Base-by-base conservation (phyloP, 2,888 invertebrate genomes). In the Melipona bicolor region DNA sequence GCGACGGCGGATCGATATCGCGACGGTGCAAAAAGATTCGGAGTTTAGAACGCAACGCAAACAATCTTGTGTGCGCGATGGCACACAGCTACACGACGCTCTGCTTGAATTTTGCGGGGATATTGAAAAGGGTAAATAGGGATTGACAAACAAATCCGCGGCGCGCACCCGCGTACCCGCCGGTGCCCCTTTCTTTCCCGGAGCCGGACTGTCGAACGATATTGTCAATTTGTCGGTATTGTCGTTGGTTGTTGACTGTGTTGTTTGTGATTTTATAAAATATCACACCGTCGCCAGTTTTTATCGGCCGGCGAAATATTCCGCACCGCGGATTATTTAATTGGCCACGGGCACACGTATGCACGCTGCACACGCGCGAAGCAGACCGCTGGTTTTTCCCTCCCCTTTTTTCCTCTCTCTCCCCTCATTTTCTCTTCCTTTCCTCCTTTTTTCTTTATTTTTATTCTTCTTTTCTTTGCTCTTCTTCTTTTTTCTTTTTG, bases 141-240 rank as follows among this genome's bases (percentile, higher is more conserved):
- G 32, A 56, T 56, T 27, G 50, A 6, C 11, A 43, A 13, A 49
- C 56, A 24, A 64, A 54, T 80, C 50, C 36, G 32, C 3, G 43
- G 19, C 43, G 19, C n/a, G 13, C n/a, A 56, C 5, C 15, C 13
- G 56, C 24, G 9, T 50, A 21, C n/a, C 2, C 19, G 5, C 2
- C 19, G 5, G 6, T 21, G 0, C 19, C 27, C 4, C 5, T 49
- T 0, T 67, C 19, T 36, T 79, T 71, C 71, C 54, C 21, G 49
- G 52, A 52, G 50, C 32, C 6, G 36, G 24, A 4, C 19, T 15
- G 50, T 36, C 32, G 24, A 71, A 54, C 59, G 56, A 32, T 27
- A 65, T 81, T 27, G 75, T 4, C 59, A 52, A n/a, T 80, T 54
- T 54, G 49, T 59, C 27, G 54, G 21, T n/a, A 49, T 71, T 36